These are phyloP conservation scores for Menidia beryllina DNA, from an alignment of 2,113 vertebrate species.

Conservation along the genomic window DNA sequence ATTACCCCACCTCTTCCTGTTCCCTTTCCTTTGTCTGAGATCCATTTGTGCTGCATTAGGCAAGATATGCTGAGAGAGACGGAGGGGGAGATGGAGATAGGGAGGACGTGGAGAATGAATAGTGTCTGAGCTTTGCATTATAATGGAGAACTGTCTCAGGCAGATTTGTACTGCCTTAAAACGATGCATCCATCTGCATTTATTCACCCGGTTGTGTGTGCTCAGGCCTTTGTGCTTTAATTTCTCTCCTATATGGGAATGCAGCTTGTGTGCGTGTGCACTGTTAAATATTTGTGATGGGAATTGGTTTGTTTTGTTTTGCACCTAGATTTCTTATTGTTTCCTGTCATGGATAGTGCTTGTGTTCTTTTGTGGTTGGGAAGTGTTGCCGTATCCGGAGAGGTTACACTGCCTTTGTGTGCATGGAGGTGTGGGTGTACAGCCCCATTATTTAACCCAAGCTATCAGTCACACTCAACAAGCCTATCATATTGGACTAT, in stretches of 20 bases:
- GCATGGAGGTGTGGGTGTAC: slow-evolving; percentile 21
- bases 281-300: slow-evolving; percentile 62
- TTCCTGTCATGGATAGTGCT: slow-evolving; percentile 53
- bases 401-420: slow-evolving; percentile 48
- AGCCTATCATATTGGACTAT: slow-evolving; percentile 71
- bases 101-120: slow-evolving; percentile 59
- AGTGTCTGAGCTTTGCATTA: slow-evolving; percentile 70
- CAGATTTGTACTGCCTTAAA: slow-evolving; percentile 61
- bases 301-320: slow-evolving; percentile 62
- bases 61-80: slow-evolving; percentile 57
- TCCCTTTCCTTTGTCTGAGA: slow-evolving; percentile 42
- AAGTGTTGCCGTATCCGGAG: slow-evolving; percentile 51
- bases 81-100: slow-evolving; percentile 45
- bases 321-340: slow-evolving; percentile 35
- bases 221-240: slow-evolving; percentile 34
- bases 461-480: slow-evolving; percentile 79
- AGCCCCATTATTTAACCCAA: slow-evolving; percentile 66
- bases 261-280: slow-evolving; percentile 23
- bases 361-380: slow-evolving; percentile 50
- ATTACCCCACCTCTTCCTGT: slow-evolving; percentile 19
- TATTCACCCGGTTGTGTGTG: slow-evolving; percentile 33
- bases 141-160: slow-evolving; percentile 66
- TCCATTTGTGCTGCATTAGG: slow-evolving; percentile 71
- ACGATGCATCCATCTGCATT: slow-evolving; percentile 64
- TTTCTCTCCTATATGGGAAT: slow-evolving; percentile 24